Conservation (phyloP, 2,797 vertebrate genomes). For the Lepilemur septentrionalis region DNA sequence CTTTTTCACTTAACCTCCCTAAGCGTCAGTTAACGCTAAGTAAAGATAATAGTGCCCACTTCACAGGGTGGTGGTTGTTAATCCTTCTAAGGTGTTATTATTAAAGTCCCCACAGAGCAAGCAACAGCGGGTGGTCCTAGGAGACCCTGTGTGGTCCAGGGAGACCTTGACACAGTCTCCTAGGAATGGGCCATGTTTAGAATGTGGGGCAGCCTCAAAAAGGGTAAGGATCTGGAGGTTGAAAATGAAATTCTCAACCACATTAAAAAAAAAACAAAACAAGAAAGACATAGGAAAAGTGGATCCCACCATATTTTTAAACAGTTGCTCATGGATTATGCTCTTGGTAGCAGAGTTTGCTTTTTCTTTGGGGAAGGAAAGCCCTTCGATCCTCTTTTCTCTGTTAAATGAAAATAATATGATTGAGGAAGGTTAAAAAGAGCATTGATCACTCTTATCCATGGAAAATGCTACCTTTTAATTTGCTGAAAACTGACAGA, state of each 20-base stretch:
- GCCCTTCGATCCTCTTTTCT: background rate
- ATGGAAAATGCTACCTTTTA: conserved; percentile 34
- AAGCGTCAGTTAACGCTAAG: conserved; percentile 41
- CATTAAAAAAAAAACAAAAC: background rate
- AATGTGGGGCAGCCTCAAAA: conserved; percentile 6
- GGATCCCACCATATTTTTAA: background rate
- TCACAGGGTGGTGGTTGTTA: conserved; percentile 31
- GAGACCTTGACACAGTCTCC: conserved; percentile 48
- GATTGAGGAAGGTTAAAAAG: background rate
- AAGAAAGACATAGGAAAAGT: background rate
- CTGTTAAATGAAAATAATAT: background rate
- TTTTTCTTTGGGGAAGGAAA: background rate
- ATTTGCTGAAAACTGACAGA: conserved; percentile 51
- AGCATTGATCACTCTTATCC: background rate
- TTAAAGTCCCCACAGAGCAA: conserved; percentile 63
- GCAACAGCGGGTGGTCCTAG: conserved; percentile 44
- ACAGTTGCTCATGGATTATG: background rate
- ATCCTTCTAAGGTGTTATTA: conserved; percentile 63
- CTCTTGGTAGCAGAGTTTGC: background rate
- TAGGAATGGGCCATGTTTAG: conserved; percentile 46
- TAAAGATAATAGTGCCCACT: conserved; percentile 34
- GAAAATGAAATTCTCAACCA: conserved; percentile 1
- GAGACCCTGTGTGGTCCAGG: conserved; percentile 55
- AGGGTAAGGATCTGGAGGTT: background rate
- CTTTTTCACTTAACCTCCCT: background rate